These are phyloP conservation scores for Indri indri DNA, from an alignment of 2,113 vertebrate genomes.

Conservation along the genomic window DNA sequence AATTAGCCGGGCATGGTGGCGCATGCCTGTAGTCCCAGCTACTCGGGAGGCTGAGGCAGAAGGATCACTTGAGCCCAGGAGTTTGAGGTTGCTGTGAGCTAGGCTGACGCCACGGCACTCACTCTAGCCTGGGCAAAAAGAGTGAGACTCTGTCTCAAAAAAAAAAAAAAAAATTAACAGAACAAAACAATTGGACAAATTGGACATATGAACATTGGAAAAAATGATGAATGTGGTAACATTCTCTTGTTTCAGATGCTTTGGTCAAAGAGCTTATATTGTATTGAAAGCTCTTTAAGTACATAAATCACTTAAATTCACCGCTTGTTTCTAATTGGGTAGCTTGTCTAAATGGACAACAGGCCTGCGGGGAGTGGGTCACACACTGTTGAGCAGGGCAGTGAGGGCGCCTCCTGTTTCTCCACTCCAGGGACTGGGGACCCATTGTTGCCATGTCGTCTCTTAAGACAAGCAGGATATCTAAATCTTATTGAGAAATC, in stretches of 20 bases:
- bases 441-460: neutral
- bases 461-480: neutral
- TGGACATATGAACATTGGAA: neutral
- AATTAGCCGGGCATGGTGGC: too few relatives aligned
- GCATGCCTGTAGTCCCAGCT: too few relatives aligned
- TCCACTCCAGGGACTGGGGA: neutral
- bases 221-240: neutral
- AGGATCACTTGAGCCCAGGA: too few relatives aligned
- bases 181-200: neutral
- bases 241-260: neutral
- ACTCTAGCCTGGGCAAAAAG: too few relatives aligned
- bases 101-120: too few relatives aligned
- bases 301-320: neutral
- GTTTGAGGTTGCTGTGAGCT: too few relatives aligned
- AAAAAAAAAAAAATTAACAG: too few relatives aligned
- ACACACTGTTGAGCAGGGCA: rapidly evolving
- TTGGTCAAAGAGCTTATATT: slow-evolving; percentile 30
- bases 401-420: neutral
- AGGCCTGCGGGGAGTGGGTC: neutral
- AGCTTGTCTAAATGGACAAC: neutral
- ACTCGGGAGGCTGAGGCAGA: too few relatives aligned
- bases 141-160: too few relatives aligned
- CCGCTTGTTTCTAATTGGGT: neutral
- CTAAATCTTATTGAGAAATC: neutral
- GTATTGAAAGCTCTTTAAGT: neutral